Evolutionary conservation across 2,888 invertebrate genomes (phyloP).

Genomic region (Sarcophaga rosellei): DNA sequence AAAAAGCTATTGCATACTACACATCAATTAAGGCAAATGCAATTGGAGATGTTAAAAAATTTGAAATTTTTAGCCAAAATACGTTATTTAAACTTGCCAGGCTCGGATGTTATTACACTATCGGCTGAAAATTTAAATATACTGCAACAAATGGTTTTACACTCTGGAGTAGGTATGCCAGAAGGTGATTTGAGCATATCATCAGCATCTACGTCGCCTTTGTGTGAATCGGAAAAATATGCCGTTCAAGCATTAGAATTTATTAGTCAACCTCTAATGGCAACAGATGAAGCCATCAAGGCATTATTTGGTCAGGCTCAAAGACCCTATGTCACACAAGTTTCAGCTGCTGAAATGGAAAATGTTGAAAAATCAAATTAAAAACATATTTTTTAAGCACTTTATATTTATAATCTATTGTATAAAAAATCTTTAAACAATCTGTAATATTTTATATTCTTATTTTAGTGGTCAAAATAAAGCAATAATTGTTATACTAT

Average conservation of each 20-base stretch:
- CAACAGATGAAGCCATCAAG: constrained; percentile 80
- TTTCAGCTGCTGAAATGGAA: constrained; percentile 4
- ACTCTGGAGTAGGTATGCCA: constrained; percentile 81
- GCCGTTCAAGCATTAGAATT: constrained; percentile 78
- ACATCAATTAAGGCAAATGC: constrained; percentile 80
- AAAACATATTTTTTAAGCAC: constrained; percentile 10
- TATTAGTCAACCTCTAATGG: constrained; percentile 78
- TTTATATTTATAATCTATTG: constrained; percentile 14
- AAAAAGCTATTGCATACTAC: constrained; percentile 77
- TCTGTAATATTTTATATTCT: constrained; percentile 39
- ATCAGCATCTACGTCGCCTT: constrained; percentile 75
- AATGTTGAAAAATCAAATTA: constrained; percentile 30
- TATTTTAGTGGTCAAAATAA: constrained; percentile 18
- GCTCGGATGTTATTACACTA: constrained; percentile 79
- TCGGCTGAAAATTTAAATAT: constrained; percentile 80
- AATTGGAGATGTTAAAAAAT: constrained; percentile 79
- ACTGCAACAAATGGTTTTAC: constrained; percentile 80
- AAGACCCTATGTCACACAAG: constrained; percentile 70
- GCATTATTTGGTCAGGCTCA: constrained; percentile 80
- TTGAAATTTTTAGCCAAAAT: constrained; percentile 80
- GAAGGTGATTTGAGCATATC: constrained; percentile 76
- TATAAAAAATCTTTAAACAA: constrained; percentile 20
- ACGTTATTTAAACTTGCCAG: constrained; percentile 78
- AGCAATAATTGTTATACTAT: constrained; percentile 24
- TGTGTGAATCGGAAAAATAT: constrained; percentile 79